A percentile compares a stretch with the other conserved stretches of the same genome.
These are phyloP conservation scores for Sapajus apella DNA, from an alignment of 2,113 vertebrate species.

Conservation along the genomic window DNA sequence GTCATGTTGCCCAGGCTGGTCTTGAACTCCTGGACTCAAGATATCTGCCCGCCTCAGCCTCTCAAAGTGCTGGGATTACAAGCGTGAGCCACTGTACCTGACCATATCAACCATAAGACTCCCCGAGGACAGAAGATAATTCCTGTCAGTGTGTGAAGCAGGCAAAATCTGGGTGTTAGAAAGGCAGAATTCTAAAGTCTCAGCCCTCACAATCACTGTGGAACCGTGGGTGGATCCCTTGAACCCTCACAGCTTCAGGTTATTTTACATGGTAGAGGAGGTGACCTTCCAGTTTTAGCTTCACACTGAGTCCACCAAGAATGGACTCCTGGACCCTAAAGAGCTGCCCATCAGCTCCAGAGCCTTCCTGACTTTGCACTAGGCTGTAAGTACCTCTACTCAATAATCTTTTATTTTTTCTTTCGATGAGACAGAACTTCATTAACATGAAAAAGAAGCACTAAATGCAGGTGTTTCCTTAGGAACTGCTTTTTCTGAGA, in stretches of 20 bases:
- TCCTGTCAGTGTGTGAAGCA: neutral
- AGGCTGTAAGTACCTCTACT: neutral
- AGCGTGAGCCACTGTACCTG: no score
- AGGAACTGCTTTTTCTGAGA: neutral
- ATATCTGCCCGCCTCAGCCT: no score
- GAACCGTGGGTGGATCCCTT: neutral
- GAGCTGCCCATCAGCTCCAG: neutral
- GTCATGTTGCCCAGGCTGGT: no score
- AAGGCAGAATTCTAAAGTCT: neutral
- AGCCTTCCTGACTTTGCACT: neutral
- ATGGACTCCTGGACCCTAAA: neutral
- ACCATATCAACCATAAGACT: neutral
- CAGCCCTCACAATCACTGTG: neutral
- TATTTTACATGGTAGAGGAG: neutral
- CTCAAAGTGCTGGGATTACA: no score
- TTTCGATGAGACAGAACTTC: neutral
- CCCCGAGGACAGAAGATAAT: neutral
- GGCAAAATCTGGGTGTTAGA: neutral
- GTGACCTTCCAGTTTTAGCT: neutral
- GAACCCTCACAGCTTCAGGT: neutral
- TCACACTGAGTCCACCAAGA: neutral
- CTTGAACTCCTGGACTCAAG: no score
- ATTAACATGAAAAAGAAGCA: slow-evolving; percentile 4
- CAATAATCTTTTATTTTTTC: neutral
- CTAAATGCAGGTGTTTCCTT: neutral